phyloP scores from a whole-genome alignment of 1,140 invertebrate species.

The Holcopasites calliopsidis region DNA sequence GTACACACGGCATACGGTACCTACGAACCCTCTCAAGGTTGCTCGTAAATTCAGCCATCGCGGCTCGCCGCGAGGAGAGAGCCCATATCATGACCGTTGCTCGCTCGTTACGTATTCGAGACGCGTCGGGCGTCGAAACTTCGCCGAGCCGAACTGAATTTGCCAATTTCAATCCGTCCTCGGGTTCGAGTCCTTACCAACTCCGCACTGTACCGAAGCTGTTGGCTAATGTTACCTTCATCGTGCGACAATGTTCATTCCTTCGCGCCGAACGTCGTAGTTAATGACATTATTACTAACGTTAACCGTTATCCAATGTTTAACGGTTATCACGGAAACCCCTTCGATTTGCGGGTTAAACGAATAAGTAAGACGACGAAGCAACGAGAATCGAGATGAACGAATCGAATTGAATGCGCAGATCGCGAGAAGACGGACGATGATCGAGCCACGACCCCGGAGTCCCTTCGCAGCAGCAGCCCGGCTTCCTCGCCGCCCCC shows the following conservation, averaged over 20 bases:
- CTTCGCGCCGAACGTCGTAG: no score
- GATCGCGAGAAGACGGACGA: slow-evolving; percentile 77
- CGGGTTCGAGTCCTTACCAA: not conserved
- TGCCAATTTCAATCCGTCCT: slow-evolving; percentile 1
- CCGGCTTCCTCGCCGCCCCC: slow-evolving; percentile 71
- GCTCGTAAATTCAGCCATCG: slow-evolving; percentile 58
- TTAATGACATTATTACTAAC: no score
- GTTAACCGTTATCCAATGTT: no score
- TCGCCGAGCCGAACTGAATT: slow-evolving; percentile 1
- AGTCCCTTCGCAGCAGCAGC: slow-evolving; percentile 72
- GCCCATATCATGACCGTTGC: slow-evolving; percentile 44
- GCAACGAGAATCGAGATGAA: not conserved
- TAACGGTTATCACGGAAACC: no score
- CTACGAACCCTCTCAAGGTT: slow-evolving; percentile 54
- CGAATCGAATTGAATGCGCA: slow-evolving; percentile 43
- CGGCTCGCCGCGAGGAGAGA: not conserved
- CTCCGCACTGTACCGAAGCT: no score
- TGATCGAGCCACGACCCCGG: slow-evolving; percentile 75
- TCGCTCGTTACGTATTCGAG: slow-evolving; percentile 50
- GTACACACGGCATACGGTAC: slow-evolving; percentile 51
- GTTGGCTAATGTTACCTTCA: no score
- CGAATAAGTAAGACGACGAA: not conserved
- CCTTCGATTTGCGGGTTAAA: no score
- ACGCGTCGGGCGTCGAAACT: slow-evolving; percentile 28
- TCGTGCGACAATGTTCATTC: no score